Evolutionary conservation across 2,113 vertebrate genomes (phyloP).

Genomic region (Rhombomys opimus): DNA sequence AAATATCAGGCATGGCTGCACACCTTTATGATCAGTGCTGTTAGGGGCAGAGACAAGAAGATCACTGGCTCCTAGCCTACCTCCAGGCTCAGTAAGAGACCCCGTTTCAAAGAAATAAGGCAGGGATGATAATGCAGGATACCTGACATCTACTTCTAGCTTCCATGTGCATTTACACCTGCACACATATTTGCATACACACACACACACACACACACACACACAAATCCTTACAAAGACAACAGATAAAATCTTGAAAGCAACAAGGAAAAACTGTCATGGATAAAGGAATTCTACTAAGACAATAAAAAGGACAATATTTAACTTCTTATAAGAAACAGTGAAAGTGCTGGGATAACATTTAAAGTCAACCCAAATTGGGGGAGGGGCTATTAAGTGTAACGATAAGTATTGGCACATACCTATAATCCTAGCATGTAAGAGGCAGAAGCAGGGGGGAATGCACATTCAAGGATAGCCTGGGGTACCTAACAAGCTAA

Average conservation of each 20-base stretch:
- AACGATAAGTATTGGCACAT: background rate
- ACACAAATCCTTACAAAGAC: background rate
- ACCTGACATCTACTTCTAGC: background rate
- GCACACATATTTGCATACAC: background rate
- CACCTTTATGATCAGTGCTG: background rate
- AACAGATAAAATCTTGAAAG: background rate
- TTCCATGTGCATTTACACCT: background rate
- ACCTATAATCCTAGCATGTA: background rate
- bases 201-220: background rate
- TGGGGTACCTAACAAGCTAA: background rate
- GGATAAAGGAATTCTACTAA: background rate
- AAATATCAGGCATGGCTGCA: background rate
- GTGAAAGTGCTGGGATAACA: background rate
- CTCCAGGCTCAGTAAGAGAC: background rate
- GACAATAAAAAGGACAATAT: slow-evolving; percentile 12
- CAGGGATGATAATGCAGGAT: background rate
- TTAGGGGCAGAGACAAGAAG: background rate
- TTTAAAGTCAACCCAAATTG: background rate
- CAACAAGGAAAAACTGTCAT: background rate
- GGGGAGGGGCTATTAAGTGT: background rate
- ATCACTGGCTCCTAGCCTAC: background rate
- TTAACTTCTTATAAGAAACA: slow-evolving; percentile 25
- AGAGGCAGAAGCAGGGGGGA: background rate
- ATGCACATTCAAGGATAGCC: background rate
- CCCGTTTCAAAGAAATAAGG: background rate